Evolutionary conservation across 2,113 vertebrate species (phyloP).

Genomic region (Pseudonaja textilis): DNA sequence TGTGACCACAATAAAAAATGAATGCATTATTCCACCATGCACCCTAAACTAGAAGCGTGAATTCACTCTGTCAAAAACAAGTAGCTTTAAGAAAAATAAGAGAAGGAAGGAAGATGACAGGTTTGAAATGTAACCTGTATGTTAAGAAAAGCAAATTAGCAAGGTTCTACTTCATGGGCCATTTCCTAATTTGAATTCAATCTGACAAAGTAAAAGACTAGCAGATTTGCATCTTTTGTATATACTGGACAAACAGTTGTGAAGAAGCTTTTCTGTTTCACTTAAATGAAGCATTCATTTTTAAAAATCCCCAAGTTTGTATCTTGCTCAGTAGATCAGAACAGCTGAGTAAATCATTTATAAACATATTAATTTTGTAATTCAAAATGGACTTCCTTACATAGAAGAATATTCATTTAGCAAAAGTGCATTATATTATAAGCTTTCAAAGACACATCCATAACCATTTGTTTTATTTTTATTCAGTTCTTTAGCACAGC

Average conservation of each 20-base stretch:
- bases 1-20: background rate
- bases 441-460: background rate
- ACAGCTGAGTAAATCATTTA: conserved; percentile 44
- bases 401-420: conserved; percentile 5
- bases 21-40: background rate
- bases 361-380: conserved; percentile 22
- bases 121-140: background rate
- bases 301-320: conserved; percentile 11
- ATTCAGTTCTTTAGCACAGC: background rate
- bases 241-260: conserved; percentile 22
- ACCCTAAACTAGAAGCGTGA: background rate
- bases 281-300: background rate
- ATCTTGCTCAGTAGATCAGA: conserved; percentile 47
- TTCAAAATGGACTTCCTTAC: conserved; percentile 27
- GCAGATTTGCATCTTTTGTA: conserved; percentile 9
- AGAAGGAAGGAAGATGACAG: background rate
- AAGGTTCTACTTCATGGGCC: background rate
- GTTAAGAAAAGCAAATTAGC: background rate
- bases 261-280: conserved; percentile 35
- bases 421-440: background rate
- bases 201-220: conserved; percentile 15
- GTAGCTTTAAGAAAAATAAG: background rate
- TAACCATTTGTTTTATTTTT: background rate
- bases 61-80: background rate
- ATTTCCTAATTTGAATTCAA: conserved; percentile 24